phyloP scores from a whole-genome alignment of 2,888 invertebrate species.

The Megaustenia siamemsis region DNA sequence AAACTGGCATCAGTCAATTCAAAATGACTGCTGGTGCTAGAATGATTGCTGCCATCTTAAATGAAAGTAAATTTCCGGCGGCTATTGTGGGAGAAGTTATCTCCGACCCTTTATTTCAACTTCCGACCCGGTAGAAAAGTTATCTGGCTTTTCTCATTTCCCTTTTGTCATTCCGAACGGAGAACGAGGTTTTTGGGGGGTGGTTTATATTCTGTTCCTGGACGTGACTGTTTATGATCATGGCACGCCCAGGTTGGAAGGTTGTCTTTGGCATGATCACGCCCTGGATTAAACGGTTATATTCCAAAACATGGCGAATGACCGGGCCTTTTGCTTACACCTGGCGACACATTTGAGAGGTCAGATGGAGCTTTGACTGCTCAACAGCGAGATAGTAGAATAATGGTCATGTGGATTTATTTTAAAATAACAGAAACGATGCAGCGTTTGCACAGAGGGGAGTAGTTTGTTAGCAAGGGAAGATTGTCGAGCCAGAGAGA shows the following conservation, averaged over 20 bases:
- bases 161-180: constrained; percentile 11
- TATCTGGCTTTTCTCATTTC: constrained; percentile 31
- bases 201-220: constrained; percentile 17
- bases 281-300: neutral
- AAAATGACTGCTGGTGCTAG: neutral
- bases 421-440: too few species aligned
- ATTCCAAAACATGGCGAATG: constrained; percentile 2
- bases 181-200: too few species aligned
- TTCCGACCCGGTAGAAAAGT: constrained; percentile 9
- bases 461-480: too few species aligned
- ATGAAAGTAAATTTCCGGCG: constrained; percentile 6
- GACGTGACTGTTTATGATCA: neutral
- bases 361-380: neutral
- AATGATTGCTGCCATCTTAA: constrained; percentile 2
- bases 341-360: neutral
- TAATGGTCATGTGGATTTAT: too few species aligned
- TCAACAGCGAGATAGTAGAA: too few species aligned
- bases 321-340: neutral
- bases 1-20: neutral
- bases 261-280: neutral
- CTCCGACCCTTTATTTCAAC: constrained; percentile 11
- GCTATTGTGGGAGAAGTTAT: neutral
- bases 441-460: too few species aligned
- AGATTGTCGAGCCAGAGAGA: too few species aligned
- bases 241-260: neutral